Evolutionary conservation across 92 coral and sea anemone genomes (phyloP), one percentile per base, ranked within the genome.

Genomic region (Montipora capitata): DNA sequence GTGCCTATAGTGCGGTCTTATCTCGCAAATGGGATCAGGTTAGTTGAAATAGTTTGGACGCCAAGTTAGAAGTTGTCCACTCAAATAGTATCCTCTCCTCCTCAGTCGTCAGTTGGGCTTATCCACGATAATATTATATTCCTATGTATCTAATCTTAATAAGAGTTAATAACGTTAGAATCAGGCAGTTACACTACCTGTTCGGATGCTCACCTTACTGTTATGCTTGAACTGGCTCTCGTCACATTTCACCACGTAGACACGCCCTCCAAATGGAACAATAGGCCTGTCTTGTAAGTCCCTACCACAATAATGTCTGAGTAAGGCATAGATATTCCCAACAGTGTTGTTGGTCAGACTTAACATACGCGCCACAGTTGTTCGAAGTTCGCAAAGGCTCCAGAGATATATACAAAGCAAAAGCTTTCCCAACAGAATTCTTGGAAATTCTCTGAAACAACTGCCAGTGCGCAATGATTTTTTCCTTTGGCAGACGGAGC

Each of bases 261-360:
- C 61, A 18, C 17, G 52, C 14, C 88, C 88, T 3, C 81, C 88
- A 52, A 84, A 84, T 57, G 88, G 88, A n/a, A 62, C 74, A 5
- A 84, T 35, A 2, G 88, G 88, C 41, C 88, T 57, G 64, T 40
- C 74, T n/a, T 74, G 81, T 13, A 84, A 80, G 15, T 84, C 88
- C 48, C 84, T 61, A 16, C 27, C 45, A 12, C 88, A 84, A 17
- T 39, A 43, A 44, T 57, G 61, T 20, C 80, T 58, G 3, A 84
- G 58, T 38, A 74, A 2, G 7, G 58, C 88, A 17, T 12, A 84
- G 18, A 84, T 41, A 17, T 61, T 58, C 3, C 88, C 88, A 58
- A 84, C 81, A 11, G 72, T 40, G 40, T 79, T 79, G 8, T 43
- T 39, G 8, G 84, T 63, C 73, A 79, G 16, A 4, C 72, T 17